Conservation (phyloP, 2,797 vertebrate genomes). For the Spatula versicolor region DNA sequence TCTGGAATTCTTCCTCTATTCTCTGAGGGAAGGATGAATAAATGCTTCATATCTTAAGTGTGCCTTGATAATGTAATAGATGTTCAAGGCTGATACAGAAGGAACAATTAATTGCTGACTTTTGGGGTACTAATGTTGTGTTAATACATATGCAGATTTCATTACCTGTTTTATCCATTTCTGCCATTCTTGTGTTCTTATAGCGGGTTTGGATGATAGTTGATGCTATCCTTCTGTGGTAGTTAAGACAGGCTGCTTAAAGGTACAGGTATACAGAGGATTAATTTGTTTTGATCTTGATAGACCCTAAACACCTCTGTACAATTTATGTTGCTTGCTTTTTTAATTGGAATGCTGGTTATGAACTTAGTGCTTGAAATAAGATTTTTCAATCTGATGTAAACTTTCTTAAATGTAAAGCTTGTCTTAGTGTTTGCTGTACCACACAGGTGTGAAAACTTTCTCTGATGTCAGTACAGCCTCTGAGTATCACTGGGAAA, state of each 20-base stretch:
- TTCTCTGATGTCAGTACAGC: background rate
- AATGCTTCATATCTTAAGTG: accelerated
- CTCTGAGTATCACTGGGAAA: background rate
- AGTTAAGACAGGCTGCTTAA: background rate
- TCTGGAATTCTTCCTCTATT: background rate
- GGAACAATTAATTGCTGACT: background rate
- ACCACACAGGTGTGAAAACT: background rate
- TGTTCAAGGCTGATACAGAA: background rate
- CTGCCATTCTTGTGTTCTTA: background rate
- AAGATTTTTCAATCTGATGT: background rate
- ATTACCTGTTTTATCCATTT: background rate
- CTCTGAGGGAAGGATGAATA: background rate
- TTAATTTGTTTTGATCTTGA: background rate
- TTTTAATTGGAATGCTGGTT: background rate
- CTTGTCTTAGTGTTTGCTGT: background rate
- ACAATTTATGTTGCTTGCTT: background rate
- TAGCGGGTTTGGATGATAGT: background rate
- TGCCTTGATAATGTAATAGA: background rate
- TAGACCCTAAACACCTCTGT: background rate
- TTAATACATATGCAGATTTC: background rate
- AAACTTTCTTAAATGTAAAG: background rate
- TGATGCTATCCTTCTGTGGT: background rate
- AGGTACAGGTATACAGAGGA: background rate
- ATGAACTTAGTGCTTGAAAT: background rate
- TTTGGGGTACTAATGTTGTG: background rate